phyloP scores from a whole-genome alignment of 2,888 invertebrate genomes.

The Cataglyphis rosenhaueri region DNA sequence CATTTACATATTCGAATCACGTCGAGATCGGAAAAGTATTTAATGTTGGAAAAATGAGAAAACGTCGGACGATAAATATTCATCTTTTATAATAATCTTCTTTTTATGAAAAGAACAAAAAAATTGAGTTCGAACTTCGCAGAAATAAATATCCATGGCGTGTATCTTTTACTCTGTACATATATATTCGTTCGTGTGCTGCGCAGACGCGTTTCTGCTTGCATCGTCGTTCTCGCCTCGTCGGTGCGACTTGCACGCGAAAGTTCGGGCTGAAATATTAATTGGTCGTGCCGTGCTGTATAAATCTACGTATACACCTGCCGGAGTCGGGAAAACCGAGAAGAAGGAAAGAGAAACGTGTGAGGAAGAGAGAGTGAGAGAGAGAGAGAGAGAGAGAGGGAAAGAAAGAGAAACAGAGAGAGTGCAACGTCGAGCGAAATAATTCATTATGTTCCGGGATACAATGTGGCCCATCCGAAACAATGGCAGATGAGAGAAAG shows the following conservation, averaged over 20 bases:
- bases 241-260: slow-evolving; percentile 59
- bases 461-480: slow-evolving; percentile 59
- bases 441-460: slow-evolving; percentile 70
- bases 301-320: slow-evolving; percentile 53
- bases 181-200: slow-evolving; percentile 15
- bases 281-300: slow-evolving; percentile 73
- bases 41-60: slow-evolving; percentile 14
- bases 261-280: slow-evolving; percentile 83
- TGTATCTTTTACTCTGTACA: slow-evolving; percentile 13
- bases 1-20: slow-evolving; percentile 8
- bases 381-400: neutral
- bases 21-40: neutral
- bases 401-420: neutral
- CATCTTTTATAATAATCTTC: slow-evolving; percentile 14
- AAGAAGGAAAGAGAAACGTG: slow-evolving; percentile 4
- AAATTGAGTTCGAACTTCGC: neutral
- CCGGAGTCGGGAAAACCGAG: neutral
- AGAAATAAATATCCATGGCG: slow-evolving; percentile 22
- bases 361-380: neutral
- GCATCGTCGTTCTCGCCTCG: slow-evolving; percentile 50
- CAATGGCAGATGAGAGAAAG: slow-evolving; percentile 57
- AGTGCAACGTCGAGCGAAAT: slow-evolving; percentile 58
- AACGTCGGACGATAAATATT: slow-evolving; percentile 22
- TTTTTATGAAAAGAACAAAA: neutral
- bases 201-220: slow-evolving; percentile 38